Conservation (phyloP, 2,113 vertebrate genomes). For the Centropus unirufus region DNA sequence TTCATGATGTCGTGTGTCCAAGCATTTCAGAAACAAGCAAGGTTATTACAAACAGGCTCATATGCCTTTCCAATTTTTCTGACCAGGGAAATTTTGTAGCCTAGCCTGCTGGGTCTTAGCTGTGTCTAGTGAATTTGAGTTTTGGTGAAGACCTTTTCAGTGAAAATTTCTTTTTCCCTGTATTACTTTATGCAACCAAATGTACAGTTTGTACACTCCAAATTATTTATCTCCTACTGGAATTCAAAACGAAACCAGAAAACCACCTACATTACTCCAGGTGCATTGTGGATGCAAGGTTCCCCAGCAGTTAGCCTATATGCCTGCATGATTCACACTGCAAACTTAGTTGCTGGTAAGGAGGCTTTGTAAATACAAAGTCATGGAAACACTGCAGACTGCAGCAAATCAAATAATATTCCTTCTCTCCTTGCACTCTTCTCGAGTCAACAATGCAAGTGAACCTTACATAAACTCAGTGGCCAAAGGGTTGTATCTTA, state of each 20-base stretch:
- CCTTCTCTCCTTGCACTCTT: not conserved
- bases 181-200: not conserved
- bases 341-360: not conserved
- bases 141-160: not conserved
- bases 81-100: not conserved
- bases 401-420: not conserved
- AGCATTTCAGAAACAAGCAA: not conserved
- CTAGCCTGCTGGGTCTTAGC: not conserved
- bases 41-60: not conserved
- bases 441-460: not conserved
- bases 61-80: rapidly evolving
- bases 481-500: not conserved
- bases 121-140: not conserved
- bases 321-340: not conserved
- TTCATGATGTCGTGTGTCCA: not conserved
- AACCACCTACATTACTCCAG: not conserved
- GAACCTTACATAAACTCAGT: not conserved
- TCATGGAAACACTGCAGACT: not conserved
- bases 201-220: not conserved
- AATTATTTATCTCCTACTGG: not conserved
- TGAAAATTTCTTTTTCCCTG: not conserved
- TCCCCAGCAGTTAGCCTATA: not conserved
- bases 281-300: not conserved
- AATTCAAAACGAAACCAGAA: not conserved
- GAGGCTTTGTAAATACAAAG: not conserved